phyloP scores from a whole-genome alignment of 2,113 vertebrate species.

The Chloroceryle aenea region DNA sequence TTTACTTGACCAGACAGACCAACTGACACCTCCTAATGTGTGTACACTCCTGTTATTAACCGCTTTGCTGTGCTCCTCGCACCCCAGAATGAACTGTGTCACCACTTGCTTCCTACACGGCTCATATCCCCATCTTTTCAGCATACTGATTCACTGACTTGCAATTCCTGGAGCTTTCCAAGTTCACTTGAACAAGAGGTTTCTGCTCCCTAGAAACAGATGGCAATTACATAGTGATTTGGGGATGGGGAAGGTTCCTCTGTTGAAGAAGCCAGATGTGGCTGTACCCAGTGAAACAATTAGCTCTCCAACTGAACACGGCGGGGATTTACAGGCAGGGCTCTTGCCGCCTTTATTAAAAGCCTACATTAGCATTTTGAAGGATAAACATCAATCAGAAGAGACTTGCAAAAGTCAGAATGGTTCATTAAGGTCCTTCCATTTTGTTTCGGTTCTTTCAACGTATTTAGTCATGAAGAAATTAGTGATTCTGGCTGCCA shows the following conservation, averaged over 20 bases:
- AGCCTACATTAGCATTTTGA: constrained; percentile 7
- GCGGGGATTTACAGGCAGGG: neutral
- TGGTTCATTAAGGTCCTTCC: constrained; percentile 59
- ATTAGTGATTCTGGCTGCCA: constrained; percentile 68
- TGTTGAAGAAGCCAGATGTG: constrained; percentile 9
- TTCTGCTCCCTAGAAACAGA: neutral
- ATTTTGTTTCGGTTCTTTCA: constrained; percentile 55
- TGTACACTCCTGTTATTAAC: rapidly evolving
- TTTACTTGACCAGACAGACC: neutral
- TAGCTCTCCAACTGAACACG: neutral
- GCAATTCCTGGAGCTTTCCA: neutral
- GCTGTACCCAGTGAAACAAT: constrained; percentile 15
- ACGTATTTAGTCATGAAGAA: constrained; percentile 61
- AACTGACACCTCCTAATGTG: neutral
- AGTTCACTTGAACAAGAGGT: neutral
- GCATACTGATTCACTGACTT: neutral
- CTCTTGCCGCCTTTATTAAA: constrained; percentile 14
- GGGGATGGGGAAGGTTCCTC: neutral
- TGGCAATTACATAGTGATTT: neutral
- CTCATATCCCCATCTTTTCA: neutral
- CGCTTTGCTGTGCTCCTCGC: neutral
- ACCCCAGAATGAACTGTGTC: neutral
- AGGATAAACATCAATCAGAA: constrained; percentile 58
- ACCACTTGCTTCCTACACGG: neutral
- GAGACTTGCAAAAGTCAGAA: constrained; percentile 54